phyloP scores from a whole-genome alignment of 2,888 invertebrate species.

The Amphipyra tragopoginis region DNA sequence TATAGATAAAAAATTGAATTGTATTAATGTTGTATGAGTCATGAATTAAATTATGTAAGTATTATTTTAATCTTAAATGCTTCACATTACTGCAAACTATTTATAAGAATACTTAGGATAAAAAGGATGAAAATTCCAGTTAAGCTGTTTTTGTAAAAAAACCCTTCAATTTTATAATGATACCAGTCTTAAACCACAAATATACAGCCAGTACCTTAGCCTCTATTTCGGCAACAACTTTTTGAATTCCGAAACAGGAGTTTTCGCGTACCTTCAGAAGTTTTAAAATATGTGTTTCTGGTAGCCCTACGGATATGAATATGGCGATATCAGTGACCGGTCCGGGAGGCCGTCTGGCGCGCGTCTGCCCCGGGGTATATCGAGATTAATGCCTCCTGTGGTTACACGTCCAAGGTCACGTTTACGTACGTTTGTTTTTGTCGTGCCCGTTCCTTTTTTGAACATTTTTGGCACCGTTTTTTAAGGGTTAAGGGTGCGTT shows the following conservation, averaged over 20 bases:
- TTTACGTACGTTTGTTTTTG: slow-evolving; percentile 60
- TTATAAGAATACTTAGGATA: no score
- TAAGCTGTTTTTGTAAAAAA: no score
- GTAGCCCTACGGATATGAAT: slow-evolving; percentile 56
- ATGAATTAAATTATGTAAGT: no score
- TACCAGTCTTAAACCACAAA: no score
- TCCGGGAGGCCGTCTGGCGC: slow-evolving; percentile 62
- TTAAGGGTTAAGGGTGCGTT: slow-evolving; percentile 22
- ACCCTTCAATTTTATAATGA: no score
- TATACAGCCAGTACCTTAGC: no score
- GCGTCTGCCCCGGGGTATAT: slow-evolving; percentile 57
- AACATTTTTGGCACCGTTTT: slow-evolving; percentile 35
- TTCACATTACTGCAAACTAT: no score
- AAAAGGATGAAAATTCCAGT: no score
- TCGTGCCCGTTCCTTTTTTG: slow-evolving; percentile 41
- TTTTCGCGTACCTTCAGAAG: background rate
- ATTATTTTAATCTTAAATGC: no score
- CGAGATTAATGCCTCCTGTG: slow-evolving; percentile 65
- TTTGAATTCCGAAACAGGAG: slow-evolving; percentile 16
- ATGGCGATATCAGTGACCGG: slow-evolving; percentile 63
- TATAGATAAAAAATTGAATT: no score
- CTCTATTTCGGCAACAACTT: background rate
- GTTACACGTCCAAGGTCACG: slow-evolving; percentile 59
- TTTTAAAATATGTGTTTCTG: slow-evolving; percentile 47
- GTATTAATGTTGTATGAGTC: no score